A percentile compares a stretch with the other conserved stretches of the same genome.
Evolutionary conservation across 1,140 invertebrate species (phyloP).

Genomic region (Bathynomus jamesi): DNA sequence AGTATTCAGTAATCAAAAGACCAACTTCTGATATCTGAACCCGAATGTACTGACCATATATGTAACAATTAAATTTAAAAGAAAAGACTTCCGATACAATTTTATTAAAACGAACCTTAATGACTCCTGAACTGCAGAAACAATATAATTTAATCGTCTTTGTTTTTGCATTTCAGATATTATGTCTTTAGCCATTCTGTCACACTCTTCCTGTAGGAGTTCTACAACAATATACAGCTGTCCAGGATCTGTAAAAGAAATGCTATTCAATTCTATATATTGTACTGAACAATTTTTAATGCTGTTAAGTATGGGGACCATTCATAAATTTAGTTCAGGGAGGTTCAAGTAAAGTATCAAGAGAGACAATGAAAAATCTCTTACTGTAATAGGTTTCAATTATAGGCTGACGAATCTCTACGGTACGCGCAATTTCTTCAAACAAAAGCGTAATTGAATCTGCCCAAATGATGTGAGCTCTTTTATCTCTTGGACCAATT

Average conservation of each 20-base stretch:
- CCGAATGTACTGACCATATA: too few species aligned
- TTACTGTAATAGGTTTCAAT: slow-evolving; percentile 87
- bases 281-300: too few species aligned
- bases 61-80: too few species aligned
- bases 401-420: slow-evolving; percentile 86
- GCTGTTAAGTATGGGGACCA: too few species aligned
- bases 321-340: too few species aligned
- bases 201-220: slow-evolving; percentile 74
- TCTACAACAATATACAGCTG: slow-evolving; percentile 53
- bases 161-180: slow-evolving; percentile 68
- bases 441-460: slow-evolving; percentile 76
- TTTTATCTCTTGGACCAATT: slow-evolving; percentile 54
- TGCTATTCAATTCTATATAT: too few species aligned
- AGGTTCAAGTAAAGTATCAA: too few species aligned
- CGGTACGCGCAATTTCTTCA: slow-evolving; percentile 76
- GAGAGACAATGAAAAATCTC: too few species aligned
- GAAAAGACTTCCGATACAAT: too few species aligned
- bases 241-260: slow-evolving; percentile 56
- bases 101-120: slow-evolving; percentile 20
- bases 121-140: slow-evolving; percentile 40
- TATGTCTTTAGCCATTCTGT: slow-evolving; percentile 61
- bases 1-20: too few species aligned
- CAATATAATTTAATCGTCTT: slow-evolving; percentile 59
- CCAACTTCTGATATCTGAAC: too few species aligned
- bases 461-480: slow-evolving; percentile 66